A percentile compares a stretch with the other conserved stretches of the same genome.
Conservation (phyloP, 2,888 invertebrate genomes). For the Cephus runcator region DNA sequence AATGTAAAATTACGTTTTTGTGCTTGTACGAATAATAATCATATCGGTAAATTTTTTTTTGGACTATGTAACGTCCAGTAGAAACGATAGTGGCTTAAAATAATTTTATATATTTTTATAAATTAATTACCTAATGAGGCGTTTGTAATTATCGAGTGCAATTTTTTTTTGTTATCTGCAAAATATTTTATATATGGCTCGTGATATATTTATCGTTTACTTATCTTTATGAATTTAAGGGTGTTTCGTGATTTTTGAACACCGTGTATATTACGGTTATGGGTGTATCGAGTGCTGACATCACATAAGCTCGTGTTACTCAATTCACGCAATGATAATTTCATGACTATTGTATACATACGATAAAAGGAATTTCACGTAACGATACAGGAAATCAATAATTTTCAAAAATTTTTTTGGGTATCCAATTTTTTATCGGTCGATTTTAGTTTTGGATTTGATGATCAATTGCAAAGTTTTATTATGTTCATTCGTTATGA, state of each 20-base stretch:
- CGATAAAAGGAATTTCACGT: not conserved
- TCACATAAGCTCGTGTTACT: not conserved
- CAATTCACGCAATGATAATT: not conserved
- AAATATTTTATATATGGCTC: not conserved
- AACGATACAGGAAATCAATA: not conserved
- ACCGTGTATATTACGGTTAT: not conserved
- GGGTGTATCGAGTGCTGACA: not conserved
- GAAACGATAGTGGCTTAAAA: not conserved
- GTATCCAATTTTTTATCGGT: not conserved
- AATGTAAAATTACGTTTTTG: no score
- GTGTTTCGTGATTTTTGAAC: not conserved
- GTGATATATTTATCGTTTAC: not conserved
- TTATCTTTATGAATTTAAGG: not conserved
- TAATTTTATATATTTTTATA: not conserved
- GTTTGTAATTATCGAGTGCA: not conserved
- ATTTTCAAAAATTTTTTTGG: not conserved
- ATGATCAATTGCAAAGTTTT: no score
- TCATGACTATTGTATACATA: not conserved
- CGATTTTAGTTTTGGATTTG: no score
- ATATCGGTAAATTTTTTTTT: no score
- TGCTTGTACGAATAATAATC: no score
- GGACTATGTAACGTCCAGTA: no score
- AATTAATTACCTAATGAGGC: not conserved
- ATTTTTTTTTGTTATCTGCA: not conserved
- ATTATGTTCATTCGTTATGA: no score